Evolutionary conservation across 2,888 invertebrate genomes (phyloP).

Genomic region (Hydraecia micacea): DNA sequence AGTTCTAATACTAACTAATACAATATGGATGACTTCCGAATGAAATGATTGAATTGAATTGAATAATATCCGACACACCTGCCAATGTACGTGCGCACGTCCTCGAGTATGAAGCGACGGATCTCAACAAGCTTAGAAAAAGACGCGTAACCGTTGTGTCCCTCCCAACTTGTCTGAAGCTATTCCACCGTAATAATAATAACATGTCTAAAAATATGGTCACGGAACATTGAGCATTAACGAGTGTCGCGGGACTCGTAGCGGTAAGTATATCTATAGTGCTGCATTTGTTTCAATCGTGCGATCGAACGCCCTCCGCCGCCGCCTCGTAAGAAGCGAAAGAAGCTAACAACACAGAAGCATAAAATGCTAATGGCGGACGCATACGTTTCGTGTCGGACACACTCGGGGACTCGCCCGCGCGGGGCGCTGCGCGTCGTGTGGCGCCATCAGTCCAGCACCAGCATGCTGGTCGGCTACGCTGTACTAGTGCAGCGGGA

Average conservation of each 20-base stretch:
- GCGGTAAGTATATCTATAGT: not conserved
- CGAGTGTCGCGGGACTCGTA: not conserved
- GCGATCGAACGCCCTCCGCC: not conserved
- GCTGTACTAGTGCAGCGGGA: not conserved
- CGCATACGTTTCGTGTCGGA: not conserved
- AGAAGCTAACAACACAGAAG: slow-evolving; percentile 11
- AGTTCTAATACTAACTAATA: too few relatives aligned
- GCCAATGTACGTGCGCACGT: not conserved
- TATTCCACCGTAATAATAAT: not conserved
- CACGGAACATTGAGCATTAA: not conserved
- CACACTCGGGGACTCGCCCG: not conserved
- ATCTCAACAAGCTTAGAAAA: not conserved
- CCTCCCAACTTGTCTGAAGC: not conserved
- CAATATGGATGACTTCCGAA: too few relatives aligned
- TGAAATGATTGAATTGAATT: too few relatives aligned
- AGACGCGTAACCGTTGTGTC: not conserved
- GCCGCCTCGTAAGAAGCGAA: slow-evolving; percentile 7
- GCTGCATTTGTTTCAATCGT: not conserved
- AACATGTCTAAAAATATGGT: not conserved
- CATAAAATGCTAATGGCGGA: slow-evolving; percentile 8
- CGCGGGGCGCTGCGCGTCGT: too few relatives aligned
- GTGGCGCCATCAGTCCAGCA: not conserved
- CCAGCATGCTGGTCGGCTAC: not conserved
- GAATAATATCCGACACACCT: not conserved
- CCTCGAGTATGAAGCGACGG: not conserved